phyloP scores from a whole-genome alignment of 2,113 vertebrate genomes.

The Cottus gobio region DNA sequence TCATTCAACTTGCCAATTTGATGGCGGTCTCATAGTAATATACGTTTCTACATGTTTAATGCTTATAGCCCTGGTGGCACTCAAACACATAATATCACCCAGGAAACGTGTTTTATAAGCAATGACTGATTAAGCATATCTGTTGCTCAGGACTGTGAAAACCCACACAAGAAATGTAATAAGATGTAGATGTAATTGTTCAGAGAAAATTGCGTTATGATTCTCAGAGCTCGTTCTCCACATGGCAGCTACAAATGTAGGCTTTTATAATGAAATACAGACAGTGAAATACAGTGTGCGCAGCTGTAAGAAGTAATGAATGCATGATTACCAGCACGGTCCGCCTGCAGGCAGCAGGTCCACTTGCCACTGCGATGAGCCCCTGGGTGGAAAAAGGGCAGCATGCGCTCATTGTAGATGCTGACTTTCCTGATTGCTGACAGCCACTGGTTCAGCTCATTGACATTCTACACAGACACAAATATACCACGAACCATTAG shows the following conservation, averaged over 20 bases:
- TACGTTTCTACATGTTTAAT: not conserved
- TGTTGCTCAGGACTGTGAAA: not conserved
- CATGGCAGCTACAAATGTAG: slow-evolving; percentile 35
- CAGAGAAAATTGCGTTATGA: slow-evolving; percentile 24
- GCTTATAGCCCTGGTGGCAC: not conserved
- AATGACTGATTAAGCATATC: not conserved
- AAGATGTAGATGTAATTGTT: slow-evolving; percentile 15
- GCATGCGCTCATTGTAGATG: slow-evolving; percentile 85
- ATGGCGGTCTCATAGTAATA: not conserved
- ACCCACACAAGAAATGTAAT: not conserved
- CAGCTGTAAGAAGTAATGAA: slow-evolving; percentile 27
- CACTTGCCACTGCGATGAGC: slow-evolving; percentile 87
- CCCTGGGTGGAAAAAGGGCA: slow-evolving; percentile 88
- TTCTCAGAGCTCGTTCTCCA: slow-evolving; percentile 12
- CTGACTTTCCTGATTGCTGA: slow-evolving; percentile 90
- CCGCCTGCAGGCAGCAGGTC: slow-evolving; percentile 90
- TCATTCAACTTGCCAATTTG: not conserved
- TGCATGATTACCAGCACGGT: slow-evolving; percentile 82
- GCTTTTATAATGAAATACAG: slow-evolving; percentile 29
- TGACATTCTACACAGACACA: slow-evolving; percentile 84
- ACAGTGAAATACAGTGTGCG: slow-evolving; percentile 26
- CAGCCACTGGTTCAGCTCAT: slow-evolving; percentile 94
- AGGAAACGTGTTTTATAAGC: not conserved
- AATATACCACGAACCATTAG: not conserved
- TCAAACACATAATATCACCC: not conserved